Conservation (phyloP, 2,888 invertebrate species). For the Drosophila leonis region DNA sequence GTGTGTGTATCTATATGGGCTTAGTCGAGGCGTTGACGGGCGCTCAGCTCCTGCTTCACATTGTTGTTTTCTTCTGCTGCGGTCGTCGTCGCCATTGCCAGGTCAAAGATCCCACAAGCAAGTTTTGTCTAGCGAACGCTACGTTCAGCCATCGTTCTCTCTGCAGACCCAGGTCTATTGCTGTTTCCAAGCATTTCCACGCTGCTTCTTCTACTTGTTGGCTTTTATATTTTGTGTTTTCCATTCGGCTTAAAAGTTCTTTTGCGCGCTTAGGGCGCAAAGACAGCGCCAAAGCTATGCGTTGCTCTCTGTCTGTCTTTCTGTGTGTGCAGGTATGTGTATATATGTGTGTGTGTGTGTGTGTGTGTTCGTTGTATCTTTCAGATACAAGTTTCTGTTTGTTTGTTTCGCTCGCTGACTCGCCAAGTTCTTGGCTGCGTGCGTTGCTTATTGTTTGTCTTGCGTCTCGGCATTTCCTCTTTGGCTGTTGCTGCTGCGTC, state of each 20-base stretch:
- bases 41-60: slow-evolving; percentile 67
- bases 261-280: slow-evolving; percentile 66
- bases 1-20: slow-evolving; percentile 56
- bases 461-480: slow-evolving; percentile 69
- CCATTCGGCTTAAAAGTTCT: slow-evolving; percentile 58
- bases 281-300: slow-evolving; percentile 50
- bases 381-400: slow-evolving; percentile 73
- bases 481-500: neutral
- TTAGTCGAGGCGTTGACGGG: slow-evolving; percentile 68
- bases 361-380: slow-evolving; percentile 61
- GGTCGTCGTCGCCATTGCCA: slow-evolving; percentile 77
- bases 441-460: slow-evolving; percentile 57
- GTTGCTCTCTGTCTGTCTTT: slow-evolving; percentile 27
- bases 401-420: slow-evolving; percentile 63
- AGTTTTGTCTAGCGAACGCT: slow-evolving; percentile 78
- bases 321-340: slow-evolving; percentile 32
- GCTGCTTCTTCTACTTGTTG: slow-evolving; percentile 64
- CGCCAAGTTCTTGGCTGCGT: slow-evolving; percentile 52
- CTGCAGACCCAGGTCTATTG: slow-evolving; percentile 47
- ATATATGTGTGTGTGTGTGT: slow-evolving; percentile 39
- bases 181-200: slow-evolving; percentile 65
- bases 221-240: slow-evolving; percentile 34
- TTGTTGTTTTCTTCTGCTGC: slow-evolving; percentile 63
- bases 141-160: slow-evolving; percentile 44
- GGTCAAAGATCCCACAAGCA: slow-evolving; percentile 84